Evolutionary conservation across 2,113 vertebrate genomes (phyloP).

Genomic region (Eclectus roratus): DNA sequence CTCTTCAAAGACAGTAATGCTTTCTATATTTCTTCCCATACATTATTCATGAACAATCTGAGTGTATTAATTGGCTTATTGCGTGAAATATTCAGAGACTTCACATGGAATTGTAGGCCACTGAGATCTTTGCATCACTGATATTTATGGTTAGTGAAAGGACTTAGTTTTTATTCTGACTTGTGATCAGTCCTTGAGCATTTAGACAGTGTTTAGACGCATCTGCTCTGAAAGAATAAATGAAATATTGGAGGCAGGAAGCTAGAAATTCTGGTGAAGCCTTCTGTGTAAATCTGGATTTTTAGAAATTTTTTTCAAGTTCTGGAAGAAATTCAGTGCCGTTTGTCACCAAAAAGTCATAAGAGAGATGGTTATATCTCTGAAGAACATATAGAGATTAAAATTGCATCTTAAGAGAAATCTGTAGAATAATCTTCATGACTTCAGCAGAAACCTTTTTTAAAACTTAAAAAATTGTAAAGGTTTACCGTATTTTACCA

Average conservation of each 20-base stretch:
- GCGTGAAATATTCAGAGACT: background rate
- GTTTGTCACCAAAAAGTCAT: background rate
- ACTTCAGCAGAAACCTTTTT: background rate
- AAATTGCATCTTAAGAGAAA: background rate
- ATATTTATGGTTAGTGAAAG: background rate
- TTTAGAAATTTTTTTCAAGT: background rate
- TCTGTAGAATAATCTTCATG: background rate
- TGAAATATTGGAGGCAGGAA: background rate
- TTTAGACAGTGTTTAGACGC: background rate
- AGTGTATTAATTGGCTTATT: background rate
- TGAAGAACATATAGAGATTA: background rate
- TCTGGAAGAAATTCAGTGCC: background rate
- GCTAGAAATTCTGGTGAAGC: background rate
- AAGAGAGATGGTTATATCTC: background rate
- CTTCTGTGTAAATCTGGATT: background rate
- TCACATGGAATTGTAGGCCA: background rate
- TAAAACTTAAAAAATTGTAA: background rate
- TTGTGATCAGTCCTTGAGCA: background rate
- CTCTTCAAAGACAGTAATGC: background rate
- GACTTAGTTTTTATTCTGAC: background rate
- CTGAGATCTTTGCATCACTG: background rate
- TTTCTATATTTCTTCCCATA: background rate
- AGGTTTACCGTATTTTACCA: background rate
- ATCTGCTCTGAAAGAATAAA: background rate
- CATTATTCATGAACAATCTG: constrained; percentile 18